These are phyloP conservation scores for Pseudoatta argentina DNA, from an alignment of 1,140 invertebrate species.

Conservation along the genomic window DNA sequence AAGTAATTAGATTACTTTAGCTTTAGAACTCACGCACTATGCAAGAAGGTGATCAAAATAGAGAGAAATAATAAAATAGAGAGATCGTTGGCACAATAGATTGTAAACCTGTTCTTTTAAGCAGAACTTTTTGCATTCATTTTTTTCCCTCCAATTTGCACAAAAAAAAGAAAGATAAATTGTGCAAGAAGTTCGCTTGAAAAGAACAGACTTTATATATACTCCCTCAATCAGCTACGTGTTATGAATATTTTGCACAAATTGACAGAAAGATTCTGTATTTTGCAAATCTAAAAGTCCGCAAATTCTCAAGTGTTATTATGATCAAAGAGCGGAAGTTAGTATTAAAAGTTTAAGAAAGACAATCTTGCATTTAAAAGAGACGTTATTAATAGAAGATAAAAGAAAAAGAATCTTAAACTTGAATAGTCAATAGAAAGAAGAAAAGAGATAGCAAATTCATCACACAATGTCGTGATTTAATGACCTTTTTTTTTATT, in stretches of 20 bases:
- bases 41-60: neutral
- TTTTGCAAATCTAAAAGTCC: neutral
- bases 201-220: too few species aligned
- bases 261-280: neutral
- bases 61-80: neutral
- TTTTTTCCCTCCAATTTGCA: too few species aligned
- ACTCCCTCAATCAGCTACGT: constrained; percentile 1
- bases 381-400: neutral
- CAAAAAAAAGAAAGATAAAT: too few species aligned
- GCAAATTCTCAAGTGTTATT: neutral
- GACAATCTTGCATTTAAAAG: neutral
- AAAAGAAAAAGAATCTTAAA: neutral
- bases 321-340: neutral
- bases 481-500: constrained; percentile 67
- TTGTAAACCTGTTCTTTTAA: neutral
- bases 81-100: neutral
- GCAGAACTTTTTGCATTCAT: too few species aligned
- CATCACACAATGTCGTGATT: neutral
- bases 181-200: too few species aligned
- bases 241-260: constrained; percentile 38
- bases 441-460: neutral
- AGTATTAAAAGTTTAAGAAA: neutral
- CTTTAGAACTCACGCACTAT: too few species aligned
- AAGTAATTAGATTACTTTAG: constrained; percentile 48
- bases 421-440: neutral